Evolutionary conservation across 2,113 vertebrate species (phyloP).

Genomic region (Thinocorus orbignyianus): DNA sequence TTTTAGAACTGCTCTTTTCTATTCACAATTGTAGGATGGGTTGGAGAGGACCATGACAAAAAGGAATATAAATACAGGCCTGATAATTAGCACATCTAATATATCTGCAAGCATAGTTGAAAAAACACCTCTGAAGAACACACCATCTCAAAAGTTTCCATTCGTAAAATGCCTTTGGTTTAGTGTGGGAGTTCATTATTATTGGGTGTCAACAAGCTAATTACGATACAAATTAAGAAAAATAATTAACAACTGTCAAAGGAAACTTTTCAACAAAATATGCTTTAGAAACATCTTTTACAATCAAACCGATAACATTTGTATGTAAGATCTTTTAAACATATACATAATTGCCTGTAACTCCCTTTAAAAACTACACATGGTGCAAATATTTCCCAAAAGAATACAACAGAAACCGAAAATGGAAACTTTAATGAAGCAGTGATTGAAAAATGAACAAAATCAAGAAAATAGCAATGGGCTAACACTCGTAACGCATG

Average conservation of each 20-base stretch:
- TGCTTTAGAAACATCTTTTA: background rate
- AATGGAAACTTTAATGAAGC: background rate
- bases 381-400: background rate
- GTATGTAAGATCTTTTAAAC: background rate
- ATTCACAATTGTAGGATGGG: background rate
- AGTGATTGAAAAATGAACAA: background rate
- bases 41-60: background rate
- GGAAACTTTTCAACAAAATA: background rate
- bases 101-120: background rate
- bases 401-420: background rate
- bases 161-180: background rate
- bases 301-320: background rate
- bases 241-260: background rate
- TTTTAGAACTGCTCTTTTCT: background rate
- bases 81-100: background rate
- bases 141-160: background rate
- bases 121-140: background rate
- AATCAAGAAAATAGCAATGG: background rate
- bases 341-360: background rate
- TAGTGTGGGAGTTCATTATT: background rate
- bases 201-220: background rate
- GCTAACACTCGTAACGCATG: background rate
- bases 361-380: background rate
- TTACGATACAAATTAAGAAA: background rate
- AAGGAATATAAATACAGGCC: background rate